These are phyloP conservation scores for Melanargia galathea DNA, from an alignment of 2,888 invertebrate species.

Conservation along the genomic window DNA sequence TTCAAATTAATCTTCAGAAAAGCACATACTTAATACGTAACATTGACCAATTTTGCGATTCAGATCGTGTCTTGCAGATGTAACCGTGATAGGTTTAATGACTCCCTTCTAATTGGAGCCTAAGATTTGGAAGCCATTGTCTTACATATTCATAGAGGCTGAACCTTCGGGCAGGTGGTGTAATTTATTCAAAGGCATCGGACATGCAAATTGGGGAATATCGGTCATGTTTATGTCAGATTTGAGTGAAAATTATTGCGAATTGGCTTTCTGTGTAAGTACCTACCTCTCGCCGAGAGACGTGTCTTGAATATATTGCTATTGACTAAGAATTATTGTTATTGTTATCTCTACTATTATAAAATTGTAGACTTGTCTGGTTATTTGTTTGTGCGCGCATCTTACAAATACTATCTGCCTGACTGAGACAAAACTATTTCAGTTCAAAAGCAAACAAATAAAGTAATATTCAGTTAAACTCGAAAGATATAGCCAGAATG, in stretches of 20 bases:
- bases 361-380: not conserved
- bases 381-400: not conserved
- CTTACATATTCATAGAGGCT: constrained; percentile 80
- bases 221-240: constrained; percentile 81
- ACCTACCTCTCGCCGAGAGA: constrained; percentile 38
- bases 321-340: constrained; percentile 9
- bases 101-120: constrained; percentile 75
- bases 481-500: too few species aligned
- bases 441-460: too few species aligned
- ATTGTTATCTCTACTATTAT: constrained; percentile 1
- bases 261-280: constrained; percentile 59
- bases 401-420: too few species aligned
- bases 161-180: constrained; percentile 70
- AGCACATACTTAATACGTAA: not conserved
- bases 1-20: not conserved
- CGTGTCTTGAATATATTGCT: constrained; percentile 39
- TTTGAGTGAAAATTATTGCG: constrained; percentile 78
- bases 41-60: constrained; percentile 7
- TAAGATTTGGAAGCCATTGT: constrained; percentile 79
- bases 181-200: constrained; percentile 79
- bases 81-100: constrained; percentile 73
- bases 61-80: constrained; percentile 46
- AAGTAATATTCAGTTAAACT: too few species aligned
- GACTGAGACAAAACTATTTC: too few species aligned
- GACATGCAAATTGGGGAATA: constrained; percentile 81